Evolutionary conservation across 2,888 invertebrate genomes (phyloP), one percentile per base, ranked within the genome.

Genomic region (Melolontha melolontha): DNA sequence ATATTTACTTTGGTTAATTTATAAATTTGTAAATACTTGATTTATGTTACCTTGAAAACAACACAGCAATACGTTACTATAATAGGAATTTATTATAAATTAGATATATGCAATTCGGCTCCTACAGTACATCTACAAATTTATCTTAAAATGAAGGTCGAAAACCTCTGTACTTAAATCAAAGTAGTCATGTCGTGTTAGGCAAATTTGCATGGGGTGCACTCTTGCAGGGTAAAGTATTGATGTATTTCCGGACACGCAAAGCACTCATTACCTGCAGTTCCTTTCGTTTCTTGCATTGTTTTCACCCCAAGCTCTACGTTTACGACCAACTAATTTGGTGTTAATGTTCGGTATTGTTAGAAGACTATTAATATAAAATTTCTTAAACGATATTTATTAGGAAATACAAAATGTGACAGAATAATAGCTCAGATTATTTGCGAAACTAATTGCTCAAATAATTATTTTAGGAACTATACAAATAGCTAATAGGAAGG

Each of bases 201-300:
- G 49, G 39, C 40, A 40, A 71, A 64, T 67, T 64, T 69, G 66
- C 65, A 63, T 44, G 65, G 16, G 54, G 50, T 57, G 66, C 66
- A 57, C 66, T 49, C 44, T 66, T 57, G 66, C 67, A 64, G 70
- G 73, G 70, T 71, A 66, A 70, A 67, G 71, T 75, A 77, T 77
- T 74, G 76, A 78, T 75, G 77, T 70, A 73, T 74, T 72, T 75
- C 71, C 69, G 67, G 73, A 71, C 79, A 79, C 79, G 79, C 79
- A 70, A 80, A 77, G 74, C 72, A 67, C 74, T 77, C 79, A 74
- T 79, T 79, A 77, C 73, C 70, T 75, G 72, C 74, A 76, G 73
- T 77, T 78, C 78, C 79, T 75, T 75, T 73, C 72, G 75, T 75
- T 77, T 75, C 75, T 76, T 76, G 75, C 76, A 79, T 77, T 78